Base-by-base conservation (phyloP, 2,113 vertebrate genomes). In the Otocyon megalotis region DNA sequence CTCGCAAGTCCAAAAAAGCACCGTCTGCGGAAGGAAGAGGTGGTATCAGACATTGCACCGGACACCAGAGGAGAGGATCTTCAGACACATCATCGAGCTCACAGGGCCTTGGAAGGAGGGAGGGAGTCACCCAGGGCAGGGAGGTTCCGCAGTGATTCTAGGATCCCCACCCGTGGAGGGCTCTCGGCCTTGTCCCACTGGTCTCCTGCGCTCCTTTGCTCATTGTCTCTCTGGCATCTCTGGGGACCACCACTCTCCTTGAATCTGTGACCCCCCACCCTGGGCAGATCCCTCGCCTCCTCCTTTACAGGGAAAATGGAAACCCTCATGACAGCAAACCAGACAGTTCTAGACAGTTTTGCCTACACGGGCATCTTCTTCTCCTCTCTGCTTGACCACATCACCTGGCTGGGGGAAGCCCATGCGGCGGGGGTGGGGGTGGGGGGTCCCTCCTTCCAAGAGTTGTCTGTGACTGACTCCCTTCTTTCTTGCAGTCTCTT, bases 1-100 rank as follows among this genome's bases (percentile, higher is more conserved):
- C 98, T 99, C 99, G 86, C 99, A 99, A 19, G 98, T 98, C 99
- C 99, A 99, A 96, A 99, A 99, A 90, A 99, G 98, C 93, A 99
- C 98, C 0, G 98, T 99, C 99, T 99, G 98, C 1, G 96, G 96
- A 96, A 72, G 98, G 91, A 97, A 97, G 97, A 98, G 93, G 92
- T 22, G 74, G 94, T 8, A 74, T 96, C 82, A 97, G 95, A 14
- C 56, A 15, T 3, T 2, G 0, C 0, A 10, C 35, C 2, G 0
- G 69, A 28, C 35, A 13, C 20, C 0, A 0, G 76, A 15, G 65
- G 54, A 54, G 22, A 9, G 0, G 0, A 1, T 19, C 48, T 30
- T 10, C 92, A 2, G 63, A 15, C 50, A 11, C 13, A 24, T 30
- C 0, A 16, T 24, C 19, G 71, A 43, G 62, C 43, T 10, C 63